Evolutionary conservation across 2,888 invertebrate species (phyloP), one percentile per base, ranked within the genome.

Genomic region (Plebejus argus): DNA sequence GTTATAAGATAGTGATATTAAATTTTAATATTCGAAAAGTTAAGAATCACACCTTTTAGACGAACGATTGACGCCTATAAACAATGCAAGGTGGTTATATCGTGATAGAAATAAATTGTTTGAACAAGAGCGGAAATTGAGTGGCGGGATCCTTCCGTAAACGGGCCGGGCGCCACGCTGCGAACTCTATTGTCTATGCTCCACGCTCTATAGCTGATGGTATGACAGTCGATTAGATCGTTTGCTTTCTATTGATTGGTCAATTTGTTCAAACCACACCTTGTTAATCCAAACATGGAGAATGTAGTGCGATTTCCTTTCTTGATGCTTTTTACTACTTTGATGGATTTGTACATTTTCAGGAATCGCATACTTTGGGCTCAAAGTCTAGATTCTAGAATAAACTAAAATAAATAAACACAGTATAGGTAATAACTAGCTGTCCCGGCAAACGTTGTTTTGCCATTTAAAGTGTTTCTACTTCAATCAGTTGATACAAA

Each of bases 51-150:
- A 18, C 15, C 66, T 66, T 33, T 33, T 66, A 66, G 0, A 58
- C 39, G 23, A 49, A 15, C 49, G 15, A 49, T 28, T 28, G 49
- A 74, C 45, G 49, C 74, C 5, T 74, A 49, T 7, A 18, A 74
- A 23, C 45, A 49, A 74, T 7, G 49, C 23, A 28, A 49, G n/a
- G 28, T 49, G 23, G 49, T 56, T 61, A 75, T 74, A 77, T 76
- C 76, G 70, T 78, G 70, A 70, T 74, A 76, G 72, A 79, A 80
- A 79, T 78, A 79, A 78, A 81, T 80, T 82, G 81, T 83, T 82
- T 81, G 79, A 79, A 81, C 80, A 81, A 81, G 70, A 79, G 81
- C 79, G 82, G 82, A 85, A 85, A 85, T 85, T 83, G 83, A 83
- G 79, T 82, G 82, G 77, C 79, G 28, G 81, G 80, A 82, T 81